A percentile compares a stretch with the other conserved stretches of the same genome.
Evolutionary conservation across 1,140 invertebrate genomes (phyloP).

Genomic region (Drosophila pectinifera): DNA sequence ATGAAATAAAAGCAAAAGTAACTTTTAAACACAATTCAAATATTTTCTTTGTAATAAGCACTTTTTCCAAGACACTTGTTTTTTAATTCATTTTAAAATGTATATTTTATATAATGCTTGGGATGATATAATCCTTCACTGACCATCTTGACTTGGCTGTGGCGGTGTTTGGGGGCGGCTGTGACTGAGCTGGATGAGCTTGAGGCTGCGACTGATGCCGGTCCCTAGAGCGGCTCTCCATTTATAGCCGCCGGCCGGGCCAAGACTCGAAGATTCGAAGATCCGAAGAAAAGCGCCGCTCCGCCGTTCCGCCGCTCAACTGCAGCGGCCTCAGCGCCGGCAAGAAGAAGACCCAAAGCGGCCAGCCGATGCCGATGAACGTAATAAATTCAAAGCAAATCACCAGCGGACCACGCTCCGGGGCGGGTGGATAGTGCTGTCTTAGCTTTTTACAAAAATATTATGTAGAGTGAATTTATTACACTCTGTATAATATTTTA

Average conservation of each 20-base stretch:
- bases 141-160: slow-evolving; percentile 64
- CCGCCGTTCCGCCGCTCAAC: too few species aligned
- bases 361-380: slow-evolving; percentile 2
- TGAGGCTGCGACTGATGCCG: slow-evolving; percentile 83
- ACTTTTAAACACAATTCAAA: background rate
- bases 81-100: too few species aligned
- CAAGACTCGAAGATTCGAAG: slow-evolving; percentile 33
- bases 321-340: slow-evolving; percentile 28
- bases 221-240: slow-evolving; percentile 72
- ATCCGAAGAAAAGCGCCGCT: slow-evolving; percentile 15
- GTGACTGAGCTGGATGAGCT: slow-evolving; percentile 76
- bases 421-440: background rate
- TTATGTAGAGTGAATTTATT: too few species aligned
- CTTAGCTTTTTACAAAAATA: too few species aligned
- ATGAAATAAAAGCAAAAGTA: slow-evolving; percentile 3
- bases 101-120: background rate
- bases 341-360: slow-evolving; percentile 22
- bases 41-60: too few species aligned
- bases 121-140: slow-evolving; percentile 42
- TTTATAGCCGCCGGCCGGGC: slow-evolving; percentile 69
- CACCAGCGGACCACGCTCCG: background rate
- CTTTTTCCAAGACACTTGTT: background rate
- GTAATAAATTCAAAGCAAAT: slow-evolving; percentile 10
- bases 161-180: slow-evolving; percentile 45
- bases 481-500: too few species aligned